Evolutionary conservation across 2,797 vertebrate genomes (phyloP).

Genomic region (Rhinogobio ventralis): DNA sequence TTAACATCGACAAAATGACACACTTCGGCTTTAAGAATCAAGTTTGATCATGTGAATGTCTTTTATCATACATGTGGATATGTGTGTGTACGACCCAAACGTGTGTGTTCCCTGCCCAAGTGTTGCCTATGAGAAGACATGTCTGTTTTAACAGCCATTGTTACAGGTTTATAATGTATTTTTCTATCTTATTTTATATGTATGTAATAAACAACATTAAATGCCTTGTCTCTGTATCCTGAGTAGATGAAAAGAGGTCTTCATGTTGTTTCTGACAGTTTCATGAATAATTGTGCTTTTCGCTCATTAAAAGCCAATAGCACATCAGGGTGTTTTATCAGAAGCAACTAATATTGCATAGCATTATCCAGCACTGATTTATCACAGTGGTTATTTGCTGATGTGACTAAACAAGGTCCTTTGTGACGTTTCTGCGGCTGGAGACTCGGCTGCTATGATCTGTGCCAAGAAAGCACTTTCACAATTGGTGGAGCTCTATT

Average conservation of each 20-base stretch:
- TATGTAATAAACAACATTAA: slow-evolving; percentile 90
- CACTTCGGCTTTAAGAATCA: slow-evolving; percentile 18
- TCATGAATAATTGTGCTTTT: background rate
- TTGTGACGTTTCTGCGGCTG: slow-evolving; percentile 16
- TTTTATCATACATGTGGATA: slow-evolving; percentile 82
- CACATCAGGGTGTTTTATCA: slow-evolving; percentile 35
- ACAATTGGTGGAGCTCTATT: slow-evolving; percentile 52
- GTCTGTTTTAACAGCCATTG: slow-evolving; percentile 95
- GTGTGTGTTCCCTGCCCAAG: slow-evolving; percentile 87
- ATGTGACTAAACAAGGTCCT: slow-evolving; percentile 32
- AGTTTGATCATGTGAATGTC: slow-evolving; percentile 83
- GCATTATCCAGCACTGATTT: slow-evolving; percentile 24
- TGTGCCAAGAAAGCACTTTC: slow-evolving; percentile 62
- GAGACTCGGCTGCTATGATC: slow-evolving; percentile 43
- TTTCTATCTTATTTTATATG: slow-evolving; percentile 96
- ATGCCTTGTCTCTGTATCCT: slow-evolving; percentile 86
- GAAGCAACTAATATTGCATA: slow-evolving; percentile 26
- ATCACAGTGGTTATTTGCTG: slow-evolving; percentile 31
- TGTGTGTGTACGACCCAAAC: slow-evolving; percentile 80
- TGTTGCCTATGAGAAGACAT: slow-evolving; percentile 89
- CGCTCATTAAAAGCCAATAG: slow-evolving; percentile 13
- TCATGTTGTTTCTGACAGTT: slow-evolving; percentile 4
- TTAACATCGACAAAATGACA: slow-evolving; percentile 5
- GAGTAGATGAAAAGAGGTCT: slow-evolving; percentile 69
- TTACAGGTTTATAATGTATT: slow-evolving; percentile 95